These are phyloP conservation scores for Bilobella aurantiaca DNA, from an alignment of 1,140 invertebrate species.

Conservation along the genomic window DNA sequence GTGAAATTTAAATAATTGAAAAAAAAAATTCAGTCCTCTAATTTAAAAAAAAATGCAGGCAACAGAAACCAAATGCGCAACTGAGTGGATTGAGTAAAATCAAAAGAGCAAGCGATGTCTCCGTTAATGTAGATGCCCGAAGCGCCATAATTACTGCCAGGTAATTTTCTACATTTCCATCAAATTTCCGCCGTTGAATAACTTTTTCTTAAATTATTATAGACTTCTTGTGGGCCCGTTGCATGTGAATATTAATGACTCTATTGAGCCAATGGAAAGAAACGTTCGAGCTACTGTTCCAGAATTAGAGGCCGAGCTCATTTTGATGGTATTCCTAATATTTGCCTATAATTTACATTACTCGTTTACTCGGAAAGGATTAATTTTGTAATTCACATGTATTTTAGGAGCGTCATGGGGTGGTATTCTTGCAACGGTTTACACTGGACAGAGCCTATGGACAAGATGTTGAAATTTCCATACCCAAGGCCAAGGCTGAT, in stretches of 20 bases:
- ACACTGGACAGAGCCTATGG: slow-evolving; percentile 33
- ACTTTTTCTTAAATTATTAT: not conserved
- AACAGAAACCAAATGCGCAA: slow-evolving; percentile 33
- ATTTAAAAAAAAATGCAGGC: too few species aligned
- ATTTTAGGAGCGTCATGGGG: slow-evolving; percentile 32
- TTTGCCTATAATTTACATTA: not conserved
- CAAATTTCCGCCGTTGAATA: not conserved
- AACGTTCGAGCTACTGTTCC: slow-evolving; percentile 31
- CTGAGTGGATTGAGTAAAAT: slow-evolving; percentile 31
- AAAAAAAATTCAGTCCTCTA: not conserved
- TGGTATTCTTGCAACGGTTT: slow-evolving; percentile 33
- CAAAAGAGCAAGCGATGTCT: slow-evolving; percentile 27
- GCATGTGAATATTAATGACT: slow-evolving; percentile 30
- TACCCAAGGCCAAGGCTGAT: slow-evolving; percentile 28
- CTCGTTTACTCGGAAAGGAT: not conserved
- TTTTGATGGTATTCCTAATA: slow-evolving; percentile 27
- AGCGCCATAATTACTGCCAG: slow-evolving; percentile 33
- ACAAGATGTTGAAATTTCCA: slow-evolving; percentile 34
- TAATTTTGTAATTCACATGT: slow-evolving; percentile 6
- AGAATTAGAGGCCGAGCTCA: slow-evolving; percentile 33
- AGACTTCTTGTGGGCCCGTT: slow-evolving; percentile 33
- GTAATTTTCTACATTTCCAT: slow-evolving; percentile 8
- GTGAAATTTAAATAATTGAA: not conserved
- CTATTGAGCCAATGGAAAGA: slow-evolving; percentile 29
- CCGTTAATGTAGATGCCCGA: slow-evolving; percentile 31